Evolutionary conservation across 2,888 invertebrate genomes (phyloP).

Genomic region (Serripes groenlandicus): DNA sequence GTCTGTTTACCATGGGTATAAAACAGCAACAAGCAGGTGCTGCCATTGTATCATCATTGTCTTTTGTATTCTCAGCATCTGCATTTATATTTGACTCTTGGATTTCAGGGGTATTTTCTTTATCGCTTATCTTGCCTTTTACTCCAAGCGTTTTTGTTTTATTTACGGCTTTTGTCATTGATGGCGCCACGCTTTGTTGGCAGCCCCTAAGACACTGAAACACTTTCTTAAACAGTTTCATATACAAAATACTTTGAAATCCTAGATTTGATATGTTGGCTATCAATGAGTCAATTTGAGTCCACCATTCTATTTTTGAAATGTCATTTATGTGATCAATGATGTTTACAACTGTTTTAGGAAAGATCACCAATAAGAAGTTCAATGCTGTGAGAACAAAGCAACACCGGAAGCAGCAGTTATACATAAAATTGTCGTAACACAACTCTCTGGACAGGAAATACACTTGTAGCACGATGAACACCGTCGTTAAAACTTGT

Average conservation of each 20-base stretch:
- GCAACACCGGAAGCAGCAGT: conserved; percentile 51
- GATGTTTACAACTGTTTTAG: conserved; percentile 56
- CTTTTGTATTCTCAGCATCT: neutral
- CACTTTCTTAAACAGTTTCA: conserved; percentile 24
- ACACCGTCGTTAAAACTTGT: conserved; percentile 44
- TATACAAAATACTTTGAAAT: conserved; percentile 50
- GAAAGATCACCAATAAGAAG: conserved; percentile 44
- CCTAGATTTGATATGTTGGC: conserved; percentile 34
- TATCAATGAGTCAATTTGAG: conserved; percentile 34
- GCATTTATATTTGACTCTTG: neutral
- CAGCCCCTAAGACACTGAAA: neutral
- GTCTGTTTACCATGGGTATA: too few relatives aligned
- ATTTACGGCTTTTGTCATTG: neutral
- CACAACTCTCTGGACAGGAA: conserved; percentile 57
- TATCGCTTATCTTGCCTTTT: neutral
- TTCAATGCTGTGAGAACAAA: conserved; percentile 38
- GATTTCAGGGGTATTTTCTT: neutral
- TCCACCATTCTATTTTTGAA: conserved; percentile 41
- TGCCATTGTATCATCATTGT: neutral
- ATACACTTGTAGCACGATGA: conserved; percentile 31
- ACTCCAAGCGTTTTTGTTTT: neutral
- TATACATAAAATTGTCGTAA: conserved; percentile 56
- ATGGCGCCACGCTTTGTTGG: conserved; percentile 2
- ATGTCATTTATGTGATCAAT: conserved; percentile 33
- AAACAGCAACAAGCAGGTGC: too few relatives aligned